Evolutionary conservation across 2,797 vertebrate genomes (phyloP), one percentile per base, ranked within the genome.

Genomic region (Propithecus perrieri): DNA sequence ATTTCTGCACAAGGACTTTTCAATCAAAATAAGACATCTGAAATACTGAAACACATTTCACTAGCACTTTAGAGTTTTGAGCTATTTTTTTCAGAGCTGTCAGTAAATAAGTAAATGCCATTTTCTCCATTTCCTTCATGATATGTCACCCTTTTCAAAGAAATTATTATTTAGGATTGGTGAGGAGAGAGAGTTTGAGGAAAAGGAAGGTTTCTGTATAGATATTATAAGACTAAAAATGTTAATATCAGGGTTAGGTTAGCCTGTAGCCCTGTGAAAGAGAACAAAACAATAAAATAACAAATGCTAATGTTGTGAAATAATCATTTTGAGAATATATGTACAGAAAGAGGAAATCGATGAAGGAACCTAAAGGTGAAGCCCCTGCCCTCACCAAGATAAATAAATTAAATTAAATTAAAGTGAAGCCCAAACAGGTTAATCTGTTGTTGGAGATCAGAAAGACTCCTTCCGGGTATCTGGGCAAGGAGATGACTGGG

Each of bases 161-260:
- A 97, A 92, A 88, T 81, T 85, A 88, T 81, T 85, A 33, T 80
- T 86, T 93, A 85, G 46, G 53, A 72, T 85, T 26, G 41, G 43
- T 65, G 17, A 89, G 46, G n/a, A 80, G 30, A 96, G 50, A 84
- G n/a, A 50, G 41, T 78, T 76, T 93, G 14, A 59, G 30, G 33
- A 88, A 89, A 67, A 41, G 13, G 17, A 48, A 81, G 12, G 0
- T 75, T 84, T 96, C 59, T 81, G 30, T 63, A 6, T 46, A 85
- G 76, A 96, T 87, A 71, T 12, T 72, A 48, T 76, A 95, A 89
- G 76, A 61, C 33, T 57, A 50, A 10, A 80, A 91, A 71, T 50
- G 50, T 30, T 85, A 89, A 11, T 65, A 91, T 43, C 41, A 28
- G 63, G 57, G 6, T 78, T 65, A 59, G 43, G 15, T 50, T 76